Evolutionary conservation across 23 tunicate genomes (phyloP).

Genomic region (Phallusia fumigata): DNA sequence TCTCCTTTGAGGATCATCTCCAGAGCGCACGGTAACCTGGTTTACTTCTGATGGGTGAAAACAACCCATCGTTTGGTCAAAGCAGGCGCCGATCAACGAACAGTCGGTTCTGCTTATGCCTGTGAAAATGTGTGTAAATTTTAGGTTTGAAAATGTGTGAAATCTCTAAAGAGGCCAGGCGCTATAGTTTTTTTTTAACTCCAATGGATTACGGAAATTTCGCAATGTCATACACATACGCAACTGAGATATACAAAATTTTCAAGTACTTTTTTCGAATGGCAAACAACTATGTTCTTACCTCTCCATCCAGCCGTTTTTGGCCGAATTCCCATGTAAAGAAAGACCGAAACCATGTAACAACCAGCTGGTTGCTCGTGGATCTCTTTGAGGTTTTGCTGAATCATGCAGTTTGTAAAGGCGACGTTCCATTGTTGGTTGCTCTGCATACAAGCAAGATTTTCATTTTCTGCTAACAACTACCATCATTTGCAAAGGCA

Average conservation of each 20-base stretch:
- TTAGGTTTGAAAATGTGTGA: too few species aligned
- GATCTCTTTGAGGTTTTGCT: constrained; percentile 27
- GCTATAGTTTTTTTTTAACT: too few species aligned
- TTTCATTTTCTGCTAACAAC: too few species aligned
- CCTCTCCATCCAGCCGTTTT: constrained; percentile 76
- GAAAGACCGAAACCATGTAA: constrained; percentile 37
- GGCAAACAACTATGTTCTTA: not conserved
- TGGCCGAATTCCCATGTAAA: constrained; percentile 48
- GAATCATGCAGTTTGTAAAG: constrained; percentile 50
- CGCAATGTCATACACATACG: too few species aligned
- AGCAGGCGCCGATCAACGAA: constrained; percentile 52
- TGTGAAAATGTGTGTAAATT: too few species aligned
- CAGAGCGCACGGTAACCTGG: constrained; percentile 29
- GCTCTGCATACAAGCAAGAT: not conserved
- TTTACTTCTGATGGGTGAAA: constrained; percentile 26
- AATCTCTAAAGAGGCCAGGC: too few species aligned
- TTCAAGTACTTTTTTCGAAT: too few species aligned
- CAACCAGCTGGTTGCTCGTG: constrained; percentile 50
- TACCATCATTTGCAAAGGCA: too few species aligned
- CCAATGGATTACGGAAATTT: too few species aligned
- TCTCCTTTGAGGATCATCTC: not conserved
- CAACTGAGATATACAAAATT: too few species aligned
- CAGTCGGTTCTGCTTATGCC: constrained; percentile 44
- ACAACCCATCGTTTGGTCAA: constrained; percentile 24
- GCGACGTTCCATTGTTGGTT: constrained; percentile 48